Base-by-base conservation (phyloP, 1,140 invertebrate genomes). In the Heliconius congener region DNA sequence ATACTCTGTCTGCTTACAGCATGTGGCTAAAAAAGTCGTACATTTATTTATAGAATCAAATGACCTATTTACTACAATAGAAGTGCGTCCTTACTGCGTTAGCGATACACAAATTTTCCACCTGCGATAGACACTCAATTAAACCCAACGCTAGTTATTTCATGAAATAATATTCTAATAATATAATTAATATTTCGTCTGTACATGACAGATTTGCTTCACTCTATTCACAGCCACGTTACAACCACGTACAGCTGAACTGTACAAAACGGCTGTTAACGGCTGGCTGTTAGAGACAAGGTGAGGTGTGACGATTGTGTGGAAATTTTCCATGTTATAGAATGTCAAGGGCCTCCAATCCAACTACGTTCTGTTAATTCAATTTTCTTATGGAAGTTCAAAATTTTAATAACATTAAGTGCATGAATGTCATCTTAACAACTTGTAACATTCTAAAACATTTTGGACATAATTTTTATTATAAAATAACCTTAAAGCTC, bases 121-220 rank as follows among this genome's bases (percentile, higher is more conserved):
- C 1, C 60, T 66, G 60, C 60, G 1, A 66, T 66, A 18, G 60
- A 66, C 60, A 66, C 11, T n/a, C 27, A 30, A 30, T 66, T 66
- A 66, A 66, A 66, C 11, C 13, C 60, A 27, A 66, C 60, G 27
- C 60, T 27, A 30, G 60, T 66, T 66, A 66, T 66, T 66, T 66
- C 3, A 66, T 66, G 13, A 66, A 30, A 66, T 6, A 66, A 55
- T 16, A 66, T 66, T 66, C 27, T 13, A 66, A 66, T 66, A 30
- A 11, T 66, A 66, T 30, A 66, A 66, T 66, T 66, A 66, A 66
- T 66, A 27, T 30, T 66, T 66, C 23, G 60, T 16, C 60, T 66
- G 60, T 66, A 66, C 3, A 3, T 66, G 60, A 66, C 60, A 66
- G 60, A 30, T 66, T 66, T 13, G 60, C 60, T 30, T 66, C 13